These are phyloP conservation scores for Magallana angulata DNA, from an alignment of 1,140 invertebrate genomes.

Conservation along the genomic window DNA sequence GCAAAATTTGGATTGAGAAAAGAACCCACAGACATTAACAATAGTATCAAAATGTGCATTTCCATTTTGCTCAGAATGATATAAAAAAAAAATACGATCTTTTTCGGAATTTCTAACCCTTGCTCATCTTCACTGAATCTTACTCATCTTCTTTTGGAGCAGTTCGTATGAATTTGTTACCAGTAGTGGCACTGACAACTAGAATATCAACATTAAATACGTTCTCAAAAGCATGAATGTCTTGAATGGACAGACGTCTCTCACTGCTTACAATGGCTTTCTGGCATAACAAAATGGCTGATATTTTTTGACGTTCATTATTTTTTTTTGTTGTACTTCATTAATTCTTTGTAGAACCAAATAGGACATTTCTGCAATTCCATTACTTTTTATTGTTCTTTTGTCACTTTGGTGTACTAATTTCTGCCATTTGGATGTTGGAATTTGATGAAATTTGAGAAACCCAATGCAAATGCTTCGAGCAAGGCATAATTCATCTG, in stretches of 20 bases:
- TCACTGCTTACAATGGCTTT: slow-evolving; percentile 1
- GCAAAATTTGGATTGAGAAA: slow-evolving; percentile 18
- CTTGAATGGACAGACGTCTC: background rate
- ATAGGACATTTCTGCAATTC: slow-evolving; percentile 16
- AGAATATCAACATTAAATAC: slow-evolving; percentile 19
- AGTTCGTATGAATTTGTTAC: slow-evolving; percentile 37
- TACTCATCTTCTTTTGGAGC: background rate
- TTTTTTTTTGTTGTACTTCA: background rate
- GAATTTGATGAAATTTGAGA: background rate
- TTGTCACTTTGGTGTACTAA: background rate
- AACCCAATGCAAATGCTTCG: slow-evolving; percentile 31
- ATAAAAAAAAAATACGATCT: slow-evolving; percentile 1
- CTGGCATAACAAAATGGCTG: background rate
- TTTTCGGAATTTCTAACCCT: background rate
- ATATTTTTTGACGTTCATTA: background rate
- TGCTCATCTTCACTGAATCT: background rate
- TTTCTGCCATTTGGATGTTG: slow-evolving; percentile 8
- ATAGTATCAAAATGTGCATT: slow-evolving; percentile 39
- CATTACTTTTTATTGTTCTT: background rate
- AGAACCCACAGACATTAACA: slow-evolving; percentile 37
- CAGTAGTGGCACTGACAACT: background rate
- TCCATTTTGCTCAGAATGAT: background rate
- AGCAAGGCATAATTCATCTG: slow-evolving; percentile 30
- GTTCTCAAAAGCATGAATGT: slow-evolving; percentile 41
- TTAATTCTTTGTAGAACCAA: slow-evolving; percentile 35